Base-by-base conservation (phyloP, 2,888 invertebrate species). In the Thymelicus acteon region DNA sequence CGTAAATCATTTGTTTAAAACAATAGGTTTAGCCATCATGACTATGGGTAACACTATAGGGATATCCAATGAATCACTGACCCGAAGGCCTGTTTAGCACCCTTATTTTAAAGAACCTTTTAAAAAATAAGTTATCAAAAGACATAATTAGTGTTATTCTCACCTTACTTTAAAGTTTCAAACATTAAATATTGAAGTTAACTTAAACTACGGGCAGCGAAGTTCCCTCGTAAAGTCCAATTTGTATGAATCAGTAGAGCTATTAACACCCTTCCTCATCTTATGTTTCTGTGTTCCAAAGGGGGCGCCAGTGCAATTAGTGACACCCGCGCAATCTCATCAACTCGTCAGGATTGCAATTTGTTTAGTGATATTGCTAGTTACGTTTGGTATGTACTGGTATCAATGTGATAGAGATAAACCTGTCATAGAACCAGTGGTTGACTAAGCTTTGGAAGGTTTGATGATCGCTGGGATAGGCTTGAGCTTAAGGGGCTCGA, bases 231-330 rank as follows among this genome's bases (percentile, higher is more conserved):
- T 15, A 39, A 69, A 69, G 69, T 64, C 58, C 69, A 69, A 69
- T 69, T 69, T 69, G 63, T 69, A 64, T 69, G 69, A 69, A 69
- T 64, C 69, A 69, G 69, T 63, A 58, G 63, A 58, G 63, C 63
- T 69, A 63, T 69, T 69, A 69, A 49, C 63, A 69, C 57, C 69
- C 69, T 57, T 69, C 63, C 58, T 63, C 61, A 47, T 47, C 62
- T 47, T 62, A 31, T 63, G 57, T 47, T 57, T 49, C 68, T 69
- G 62, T 63, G 62, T 63, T 63, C 63, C 40, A 69, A 61, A 19
- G 63, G 68, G 31, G 40, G 24, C 37, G 67, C 44, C 24, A 52
- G 44, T 64, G 68, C 68, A 69, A 69, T 69, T 69, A 67, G 48
- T 52, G 67, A 67, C 67, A 67, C 57, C 57, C 68, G 62, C 31